Base-by-base conservation (phyloP, 35 echinoderm and acorn worm genomes). In the Ophiothrix spiculata region DNA sequence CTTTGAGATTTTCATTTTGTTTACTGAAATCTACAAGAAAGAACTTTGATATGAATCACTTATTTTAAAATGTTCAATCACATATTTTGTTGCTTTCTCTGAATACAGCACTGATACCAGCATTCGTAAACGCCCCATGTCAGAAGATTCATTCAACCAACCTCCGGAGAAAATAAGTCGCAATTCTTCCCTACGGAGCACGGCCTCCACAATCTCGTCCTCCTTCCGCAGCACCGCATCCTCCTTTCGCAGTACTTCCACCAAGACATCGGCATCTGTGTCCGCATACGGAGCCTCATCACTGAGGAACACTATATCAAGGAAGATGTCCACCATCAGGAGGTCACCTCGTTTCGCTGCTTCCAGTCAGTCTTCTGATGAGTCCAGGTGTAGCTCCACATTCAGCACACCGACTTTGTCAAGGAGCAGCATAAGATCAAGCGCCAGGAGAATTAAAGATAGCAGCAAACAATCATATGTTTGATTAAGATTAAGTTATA, bases 61-160 rank as follows among this genome's bases (percentile, higher is more conserved):
- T 82, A 31, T 56, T 28, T 82, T 28, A 38, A 4, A 73, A 19
- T 19, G 29, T 49, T 17, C 29, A 45, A 14, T 19, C 25, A 74
- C 13, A 1, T 75, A 74, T 54, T 36, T 38, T 2, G 28, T 69
- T 87, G 8, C 42, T 87, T 81, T 64, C 1, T 33, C 60, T n/a
- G n/a, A n/a, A n/a, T n/a, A n/a, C n/a, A n/a, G n/a, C n/a, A n/a
- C n/a, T n/a, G n/a, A n/a, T 38, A 39, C 17, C 79, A 89, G 88
- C 64, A 84, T 75, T 0, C 32, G 73, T 35, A 90, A 90, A 41
- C 88, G 88, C 0, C 88, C 88, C 64, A 38, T 90, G 31, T 42
- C 63, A 19, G 88, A 90, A 41, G 81, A 64, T 4, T 84, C 64
- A 2, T 28, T 32, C 80, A 90, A 90, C 41, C 60, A 69, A 36